A percentile compares a stretch with the other conserved stretches of the same genome.
Conservation (phyloP, 2,888 invertebrate genomes). For the Lepeophtheirus nordmannii region DNA sequence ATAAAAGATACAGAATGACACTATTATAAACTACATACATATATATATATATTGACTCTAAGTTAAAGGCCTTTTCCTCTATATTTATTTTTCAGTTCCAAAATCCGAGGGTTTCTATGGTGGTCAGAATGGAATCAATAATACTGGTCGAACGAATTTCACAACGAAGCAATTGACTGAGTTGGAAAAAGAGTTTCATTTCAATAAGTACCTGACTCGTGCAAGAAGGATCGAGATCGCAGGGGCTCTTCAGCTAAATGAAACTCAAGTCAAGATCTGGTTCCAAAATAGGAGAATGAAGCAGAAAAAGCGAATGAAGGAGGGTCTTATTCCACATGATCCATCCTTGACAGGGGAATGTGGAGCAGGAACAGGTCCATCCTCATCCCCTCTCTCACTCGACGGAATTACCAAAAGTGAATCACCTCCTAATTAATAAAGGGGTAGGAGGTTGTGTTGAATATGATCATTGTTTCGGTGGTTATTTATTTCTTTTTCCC, state of each 20-base stretch:
- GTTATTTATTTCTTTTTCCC: too few relatives aligned
- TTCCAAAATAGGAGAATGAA: conserved; percentile 98
- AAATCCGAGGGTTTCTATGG: conserved; percentile 30
- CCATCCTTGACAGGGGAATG: conserved; percentile 30
- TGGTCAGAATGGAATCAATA: conserved; percentile 44
- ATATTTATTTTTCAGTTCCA: conserved; percentile 29
- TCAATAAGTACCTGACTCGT: conserved; percentile 93
- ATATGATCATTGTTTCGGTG: too few relatives aligned
- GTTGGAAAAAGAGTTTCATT: conserved; percentile 97
- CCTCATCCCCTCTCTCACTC: neutral
- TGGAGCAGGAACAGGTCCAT: neutral
- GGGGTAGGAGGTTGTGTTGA: too few relatives aligned
- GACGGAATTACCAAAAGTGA: neutral
- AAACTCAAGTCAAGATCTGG: conserved; percentile 96
- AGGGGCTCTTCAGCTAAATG: conserved; percentile 82
- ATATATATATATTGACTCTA: too few relatives aligned
- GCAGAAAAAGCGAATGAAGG: conserved; percentile 90
- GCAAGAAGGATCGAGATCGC: conserved; percentile 96
- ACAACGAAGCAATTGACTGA: conserved; percentile 98
- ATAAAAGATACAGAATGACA: too few relatives aligned
- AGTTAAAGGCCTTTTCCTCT: too few relatives aligned
- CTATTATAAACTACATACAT: too few relatives aligned
- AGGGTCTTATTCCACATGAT: conserved; percentile 58
- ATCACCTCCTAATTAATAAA: neutral
- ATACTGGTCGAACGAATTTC: conserved; percentile 92